Conservation (phyloP, 1,140 invertebrate genomes). For the Penaeus japonicus region DNA sequence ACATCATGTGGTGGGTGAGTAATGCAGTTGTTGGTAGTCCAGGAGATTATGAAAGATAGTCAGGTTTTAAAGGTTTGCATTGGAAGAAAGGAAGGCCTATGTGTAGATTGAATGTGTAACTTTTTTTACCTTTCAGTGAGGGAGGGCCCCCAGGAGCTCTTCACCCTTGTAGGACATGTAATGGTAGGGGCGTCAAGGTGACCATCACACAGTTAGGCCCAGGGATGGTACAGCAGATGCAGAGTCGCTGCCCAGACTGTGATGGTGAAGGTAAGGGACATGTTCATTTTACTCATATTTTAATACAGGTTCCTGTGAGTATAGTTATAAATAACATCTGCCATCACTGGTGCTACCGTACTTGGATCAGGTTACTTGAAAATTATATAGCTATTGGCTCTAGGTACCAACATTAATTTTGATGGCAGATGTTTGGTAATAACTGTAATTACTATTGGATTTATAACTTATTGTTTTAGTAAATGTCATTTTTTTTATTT, state of each 20-base stretch:
- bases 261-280: constrained; percentile 75
- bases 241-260: constrained; percentile 78
- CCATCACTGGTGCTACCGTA: too few species aligned
- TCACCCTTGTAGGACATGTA: constrained; percentile 62
- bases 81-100: too few species aligned
- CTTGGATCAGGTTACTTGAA: too few species aligned
- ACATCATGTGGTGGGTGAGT: constrained; percentile 63
- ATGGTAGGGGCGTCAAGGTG: constrained; percentile 64
- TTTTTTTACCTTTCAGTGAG: constrained; percentile 63
- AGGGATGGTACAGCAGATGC: constrained; percentile 67
- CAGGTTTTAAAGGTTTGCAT: neutral
- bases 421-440: too few species aligned
- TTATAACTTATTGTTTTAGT: too few species aligned
- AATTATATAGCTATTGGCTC: too few species aligned
- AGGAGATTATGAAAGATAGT: neutral
- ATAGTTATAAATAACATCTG: too few species aligned
- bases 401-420: too few species aligned
- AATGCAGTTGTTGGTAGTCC: neutral
- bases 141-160: constrained; percentile 59
- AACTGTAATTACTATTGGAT: too few species aligned
- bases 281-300: neutral
- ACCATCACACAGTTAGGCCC: constrained; percentile 65
- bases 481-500: too few species aligned
- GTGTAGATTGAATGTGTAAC: neutral
- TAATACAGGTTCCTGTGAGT: neutral